Evolutionary conservation across 2,888 invertebrate species (phyloP).

Genomic region (Tubiluchus corallicola): DNA sequence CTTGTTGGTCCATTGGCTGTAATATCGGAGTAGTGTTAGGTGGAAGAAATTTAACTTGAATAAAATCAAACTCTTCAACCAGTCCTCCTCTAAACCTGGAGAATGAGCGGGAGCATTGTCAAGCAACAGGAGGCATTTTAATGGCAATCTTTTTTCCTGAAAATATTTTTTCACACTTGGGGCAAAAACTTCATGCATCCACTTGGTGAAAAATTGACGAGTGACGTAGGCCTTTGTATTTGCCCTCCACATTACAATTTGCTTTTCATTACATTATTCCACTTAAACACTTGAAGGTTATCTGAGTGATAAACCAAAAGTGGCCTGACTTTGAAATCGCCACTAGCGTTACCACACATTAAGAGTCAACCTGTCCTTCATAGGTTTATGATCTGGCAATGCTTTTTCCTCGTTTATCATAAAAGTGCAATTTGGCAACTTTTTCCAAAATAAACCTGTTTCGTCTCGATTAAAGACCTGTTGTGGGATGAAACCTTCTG

Average conservation of each 20-base stretch:
- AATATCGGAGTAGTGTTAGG: slow-evolving; percentile 17
- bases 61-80: no score
- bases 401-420: no score
- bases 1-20: slow-evolving; percentile 20
- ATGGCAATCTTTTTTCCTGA: slow-evolving; percentile 10
- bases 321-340: slow-evolving; percentile 6
- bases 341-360: slow-evolving; percentile 8
- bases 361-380: no score
- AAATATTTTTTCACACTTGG: slow-evolving; percentile 10
- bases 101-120: slow-evolving; percentile 19
- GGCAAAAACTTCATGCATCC: slow-evolving; percentile 12
- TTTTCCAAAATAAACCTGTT: no score
- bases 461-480: no score
- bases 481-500: no score
- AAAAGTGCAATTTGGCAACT: no score
- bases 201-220: slow-evolving; percentile 8
- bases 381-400: no score
- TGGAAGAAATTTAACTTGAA: slow-evolving; percentile 9
- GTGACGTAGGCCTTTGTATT: slow-evolving; percentile 10
- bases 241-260: slow-evolving; percentile 8
- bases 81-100: slow-evolving; percentile 13
- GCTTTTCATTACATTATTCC: slow-evolving; percentile 7
- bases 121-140: slow-evolving; percentile 14
- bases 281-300: slow-evolving; percentile 9
- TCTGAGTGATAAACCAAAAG: slow-evolving; percentile 7